Evolutionary conservation across 2,888 invertebrate genomes (phyloP).

Genomic region (Entomobrya multifasciata): DNA sequence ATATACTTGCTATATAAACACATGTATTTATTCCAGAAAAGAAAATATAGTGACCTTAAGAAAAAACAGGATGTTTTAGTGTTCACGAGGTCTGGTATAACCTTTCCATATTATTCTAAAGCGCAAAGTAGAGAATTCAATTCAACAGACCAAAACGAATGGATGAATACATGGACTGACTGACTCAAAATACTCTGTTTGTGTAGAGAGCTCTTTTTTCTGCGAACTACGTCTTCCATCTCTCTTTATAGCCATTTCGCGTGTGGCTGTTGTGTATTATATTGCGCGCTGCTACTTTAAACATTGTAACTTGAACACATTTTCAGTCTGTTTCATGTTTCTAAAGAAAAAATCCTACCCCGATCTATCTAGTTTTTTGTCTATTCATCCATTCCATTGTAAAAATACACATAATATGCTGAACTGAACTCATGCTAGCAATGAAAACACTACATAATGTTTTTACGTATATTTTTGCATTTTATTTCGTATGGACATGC

Average conservation of each 20-base stretch:
- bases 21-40: conserved; percentile 46
- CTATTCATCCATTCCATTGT: conserved; percentile 12
- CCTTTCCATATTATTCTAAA: conserved; percentile 36
- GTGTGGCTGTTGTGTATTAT: too few species aligned
- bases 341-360: conserved; percentile 3
- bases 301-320: too few species aligned
- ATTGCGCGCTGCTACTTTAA: too few species aligned
- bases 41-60: conserved; percentile 30
- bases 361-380: too few species aligned
- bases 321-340: too few species aligned
- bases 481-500: too few species aligned
- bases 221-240: not conserved
- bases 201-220: not conserved
- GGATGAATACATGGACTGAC: conserved; percentile 3
- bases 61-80: conserved; percentile 48
- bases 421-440: too few species aligned
- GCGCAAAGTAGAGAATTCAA: not conserved
- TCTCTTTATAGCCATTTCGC: conserved; percentile 22
- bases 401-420: not conserved
- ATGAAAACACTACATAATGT: too few species aligned
- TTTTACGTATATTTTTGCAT: too few species aligned
- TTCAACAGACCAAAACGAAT: conserved; percentile 45
- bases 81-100: not conserved
- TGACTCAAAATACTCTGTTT: not conserved
- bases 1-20: too few species aligned